Evolutionary conservation across 1,140 invertebrate species (phyloP), one percentile per base, ranked within the genome.

Genomic region (Trypoxylus dichotomus): DNA sequence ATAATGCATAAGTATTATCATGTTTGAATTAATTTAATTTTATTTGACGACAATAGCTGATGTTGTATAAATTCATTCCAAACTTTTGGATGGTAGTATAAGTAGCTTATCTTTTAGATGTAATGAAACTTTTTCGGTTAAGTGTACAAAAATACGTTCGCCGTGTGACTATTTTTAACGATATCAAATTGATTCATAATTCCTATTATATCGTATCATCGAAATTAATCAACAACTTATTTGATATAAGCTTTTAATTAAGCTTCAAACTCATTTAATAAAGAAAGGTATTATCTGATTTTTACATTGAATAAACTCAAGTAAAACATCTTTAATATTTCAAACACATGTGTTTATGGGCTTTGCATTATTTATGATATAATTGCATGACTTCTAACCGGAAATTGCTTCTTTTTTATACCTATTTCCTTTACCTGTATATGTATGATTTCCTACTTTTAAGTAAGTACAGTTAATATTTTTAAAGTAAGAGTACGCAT

Each of bases 361-460:
- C 13, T 47, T 47, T 73, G 71, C 71, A 73, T 73, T 73, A 73
- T 73, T 73, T 73, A 73, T 73, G 32, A 73, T 29, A 21, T 73
- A n/a, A 37, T 32, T 37, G n/a, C 25, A 73, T 37, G 71, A 27
- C 11, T 71, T n/a, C 68, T 71, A 32, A 73, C 71, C 71, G 71
- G 71, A 73, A 73, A 73, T 73, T 42, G 29, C 37, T 73, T 73
- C 71, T 37, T 37, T 42, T 73, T 73, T 73, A 73, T 37, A 8
- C 3, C 27, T 41, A 41, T 73, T 73, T 73, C 37, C 27, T 73
- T 73, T 73, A 73, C 27, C 60, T 24, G 21, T 24, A 63, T 63
- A 24, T 25, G 60, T 19, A 63, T 63, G n/a, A 24, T 63, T 37
- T 37, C 32, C 32, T 37, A 37, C 3, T 37, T 37, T 8, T 37